These are phyloP conservation scores for Gymnocephalus cernua DNA, from an alignment of 2,113 vertebrate genomes.

Conservation along the genomic window DNA sequence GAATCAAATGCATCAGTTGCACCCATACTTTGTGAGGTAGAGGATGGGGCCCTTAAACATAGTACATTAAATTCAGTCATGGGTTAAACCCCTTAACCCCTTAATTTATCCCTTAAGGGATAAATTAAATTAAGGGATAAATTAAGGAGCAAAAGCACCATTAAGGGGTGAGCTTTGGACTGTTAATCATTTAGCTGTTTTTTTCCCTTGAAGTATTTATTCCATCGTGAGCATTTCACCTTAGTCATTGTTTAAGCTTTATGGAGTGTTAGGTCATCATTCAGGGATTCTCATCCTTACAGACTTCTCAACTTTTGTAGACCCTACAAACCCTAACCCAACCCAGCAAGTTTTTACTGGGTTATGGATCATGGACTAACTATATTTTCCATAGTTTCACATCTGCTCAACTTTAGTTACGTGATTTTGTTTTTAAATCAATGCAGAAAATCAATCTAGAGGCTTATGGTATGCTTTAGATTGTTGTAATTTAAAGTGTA, in stretches of 20 bases:
- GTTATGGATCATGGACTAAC: not conserved
- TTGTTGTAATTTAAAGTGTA: not conserved
- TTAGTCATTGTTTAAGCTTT: not conserved
- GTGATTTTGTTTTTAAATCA: not conserved
- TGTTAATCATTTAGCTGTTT: not conserved
- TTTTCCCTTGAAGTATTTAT: conserved; percentile 2
- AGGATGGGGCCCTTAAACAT: not conserved
- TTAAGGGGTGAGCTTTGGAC: conserved; percentile 7
- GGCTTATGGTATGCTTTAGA: not conserved
- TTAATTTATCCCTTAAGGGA: too few species aligned
- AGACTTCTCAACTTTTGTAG: not conserved
- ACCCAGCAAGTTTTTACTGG: too few species aligned
- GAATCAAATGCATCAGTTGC: conserved; percentile 13
- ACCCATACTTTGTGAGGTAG: not conserved
- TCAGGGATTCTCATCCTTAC: not conserved
- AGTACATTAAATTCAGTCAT: conserved; percentile 21
- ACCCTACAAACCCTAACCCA: not conserved
- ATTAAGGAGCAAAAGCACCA: conserved; percentile 1
- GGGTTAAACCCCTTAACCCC: conserved; percentile 23
- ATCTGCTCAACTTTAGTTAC: not conserved
- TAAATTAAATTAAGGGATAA: conserved; percentile 16
- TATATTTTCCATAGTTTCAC: not conserved
- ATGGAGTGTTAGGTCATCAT: too few species aligned
- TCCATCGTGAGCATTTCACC: not conserved
- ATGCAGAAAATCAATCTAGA: not conserved